These are phyloP conservation scores for Lagria hirta DNA, from an alignment of 2,888 invertebrate species.

Conservation along the genomic window DNA sequence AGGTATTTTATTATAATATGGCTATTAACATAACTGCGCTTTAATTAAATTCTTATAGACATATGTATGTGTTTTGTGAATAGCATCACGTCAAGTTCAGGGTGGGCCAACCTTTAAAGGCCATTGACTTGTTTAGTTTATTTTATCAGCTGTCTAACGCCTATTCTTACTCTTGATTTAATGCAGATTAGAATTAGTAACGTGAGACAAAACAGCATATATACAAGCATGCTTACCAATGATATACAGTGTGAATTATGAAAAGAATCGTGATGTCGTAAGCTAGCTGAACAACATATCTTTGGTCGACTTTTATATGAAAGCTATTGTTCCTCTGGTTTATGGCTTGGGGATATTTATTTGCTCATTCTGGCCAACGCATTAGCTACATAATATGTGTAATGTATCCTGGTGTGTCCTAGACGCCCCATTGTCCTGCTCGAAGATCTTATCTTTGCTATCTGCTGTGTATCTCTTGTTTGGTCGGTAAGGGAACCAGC, in stretches of 20 bases:
- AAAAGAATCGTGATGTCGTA: conserved; percentile 18
- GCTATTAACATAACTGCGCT: no score
- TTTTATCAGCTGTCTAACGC: conserved; percentile 25
- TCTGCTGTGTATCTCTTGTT: conserved; percentile 39
- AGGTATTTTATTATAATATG: no score
- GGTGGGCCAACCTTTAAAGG: conserved; percentile 22
- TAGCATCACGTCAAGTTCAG: no score
- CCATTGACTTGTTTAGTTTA: conserved; percentile 20
- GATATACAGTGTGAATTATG: conserved; percentile 26
- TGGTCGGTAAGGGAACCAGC: conserved; percentile 22
- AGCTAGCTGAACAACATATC: conserved; percentile 17
- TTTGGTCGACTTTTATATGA: conserved; percentile 33
- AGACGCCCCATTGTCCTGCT: conserved; percentile 26
- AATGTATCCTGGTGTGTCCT: conserved; percentile 20
- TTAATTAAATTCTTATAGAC: no score
- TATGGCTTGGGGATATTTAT: conserved; percentile 41
- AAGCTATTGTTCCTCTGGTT: conserved; percentile 38
- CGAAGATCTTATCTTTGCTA: conserved; percentile 35
- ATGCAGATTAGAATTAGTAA: conserved; percentile 28
- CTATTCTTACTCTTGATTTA: conserved; percentile 24
- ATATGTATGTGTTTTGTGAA: no score
- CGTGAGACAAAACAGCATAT: conserved; percentile 22
- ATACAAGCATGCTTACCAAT: no score
- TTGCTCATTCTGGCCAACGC: conserved; percentile 42
- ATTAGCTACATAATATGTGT: conserved; percentile 36